phyloP scores from a whole-genome alignment of 2,888 invertebrate species.

The Cancer borealis region DNA sequence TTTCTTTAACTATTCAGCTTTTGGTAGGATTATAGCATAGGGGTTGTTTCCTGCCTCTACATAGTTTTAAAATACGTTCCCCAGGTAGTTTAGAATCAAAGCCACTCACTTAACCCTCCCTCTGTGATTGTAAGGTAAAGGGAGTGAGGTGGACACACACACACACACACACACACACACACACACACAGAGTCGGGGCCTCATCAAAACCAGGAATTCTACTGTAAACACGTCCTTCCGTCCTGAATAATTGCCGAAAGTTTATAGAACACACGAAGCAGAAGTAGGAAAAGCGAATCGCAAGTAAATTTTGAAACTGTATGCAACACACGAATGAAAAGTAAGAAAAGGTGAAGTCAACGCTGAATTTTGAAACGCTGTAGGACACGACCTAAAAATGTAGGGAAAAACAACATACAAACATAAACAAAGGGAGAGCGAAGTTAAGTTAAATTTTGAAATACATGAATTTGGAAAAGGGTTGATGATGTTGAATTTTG shows the following conservation, averaged over 20 bases:
- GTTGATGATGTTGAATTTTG: neutral
- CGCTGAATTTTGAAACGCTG: neutral
- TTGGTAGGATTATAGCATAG: neutral
- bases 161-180: too few relatives aligned
- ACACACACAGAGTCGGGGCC: neutral
- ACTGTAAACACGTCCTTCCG: neutral
- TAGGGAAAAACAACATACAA: neutral
- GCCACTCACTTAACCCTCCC: neutral
- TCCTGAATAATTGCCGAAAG: neutral
- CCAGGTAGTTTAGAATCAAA: neutral
- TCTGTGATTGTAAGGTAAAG: neutral
- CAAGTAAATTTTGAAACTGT: neutral
- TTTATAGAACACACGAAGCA: neutral
- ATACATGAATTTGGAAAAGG: neutral
- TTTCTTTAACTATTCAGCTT: neutral
- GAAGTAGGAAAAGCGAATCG: neutral
- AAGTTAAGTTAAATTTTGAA: neutral
- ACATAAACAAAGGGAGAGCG: neutral
- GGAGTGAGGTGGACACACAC: neutral
- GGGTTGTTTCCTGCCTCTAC: neutral
- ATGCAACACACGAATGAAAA: neutral
- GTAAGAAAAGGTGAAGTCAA: neutral
- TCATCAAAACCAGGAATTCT: conserved; percentile 10
- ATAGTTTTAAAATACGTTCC: neutral
- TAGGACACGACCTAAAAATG: neutral